A percentile compares a stretch with the other conserved stretches of the same genome.
These are phyloP conservation scores for Enoplosus armatus DNA, from an alignment of 2,797 vertebrate species.

Conservation along the genomic window DNA sequence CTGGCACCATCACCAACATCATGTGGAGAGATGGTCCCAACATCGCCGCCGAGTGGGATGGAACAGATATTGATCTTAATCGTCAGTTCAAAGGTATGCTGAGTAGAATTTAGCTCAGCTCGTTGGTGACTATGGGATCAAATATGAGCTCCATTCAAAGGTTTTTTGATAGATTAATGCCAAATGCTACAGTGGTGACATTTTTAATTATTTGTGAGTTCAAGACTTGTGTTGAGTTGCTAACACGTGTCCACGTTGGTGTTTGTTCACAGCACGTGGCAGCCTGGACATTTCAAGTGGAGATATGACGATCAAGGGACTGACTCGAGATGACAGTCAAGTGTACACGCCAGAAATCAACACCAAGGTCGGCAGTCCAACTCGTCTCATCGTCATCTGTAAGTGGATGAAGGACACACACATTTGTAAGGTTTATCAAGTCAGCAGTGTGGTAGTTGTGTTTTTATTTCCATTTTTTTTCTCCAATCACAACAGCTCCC, in stretches of 20 bases:
- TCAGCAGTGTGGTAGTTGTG: not conserved
- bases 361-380: accelerated
- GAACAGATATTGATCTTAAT: accelerated
- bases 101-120: accelerated
- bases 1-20: accelerated
- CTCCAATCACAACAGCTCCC: conserved; percentile 39
- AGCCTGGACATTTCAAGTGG: conserved; percentile 28
- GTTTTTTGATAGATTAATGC: not conserved
- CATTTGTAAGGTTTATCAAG: too few species aligned
- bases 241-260: not conserved
- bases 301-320: conserved; percentile 50
- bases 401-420: conserved; percentile 11
- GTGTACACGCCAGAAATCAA: conserved; percentile 34
- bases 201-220: not conserved
- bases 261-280: not conserved
- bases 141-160: not conserved
- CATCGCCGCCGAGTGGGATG: conserved; percentile 21
- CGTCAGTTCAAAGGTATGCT: conserved; percentile 42
- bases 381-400: conserved; percentile 43
- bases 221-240: not conserved
- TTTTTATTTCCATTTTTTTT: not conserved
- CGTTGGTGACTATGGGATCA: too few species aligned
- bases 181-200: not conserved
- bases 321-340: accelerated
- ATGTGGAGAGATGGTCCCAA: accelerated